phyloP scores from a whole-genome alignment of 37 sponge, comb jelly and placozoan genomes.

The Aplysina aerophoba region DNA sequence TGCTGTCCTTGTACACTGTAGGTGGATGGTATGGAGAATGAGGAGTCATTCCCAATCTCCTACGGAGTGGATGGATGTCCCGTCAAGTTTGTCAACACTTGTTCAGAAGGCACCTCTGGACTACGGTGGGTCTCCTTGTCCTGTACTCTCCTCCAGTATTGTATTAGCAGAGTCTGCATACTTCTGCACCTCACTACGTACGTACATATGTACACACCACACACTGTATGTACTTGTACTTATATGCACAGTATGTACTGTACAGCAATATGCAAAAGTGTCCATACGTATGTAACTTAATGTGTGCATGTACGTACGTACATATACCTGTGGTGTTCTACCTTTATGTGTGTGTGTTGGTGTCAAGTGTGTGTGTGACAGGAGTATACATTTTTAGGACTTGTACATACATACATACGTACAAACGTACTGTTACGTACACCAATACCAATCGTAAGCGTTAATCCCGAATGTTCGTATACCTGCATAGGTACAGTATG shows the following conservation, averaged over 20 bases:
- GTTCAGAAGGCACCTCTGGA: conserved; percentile 37
- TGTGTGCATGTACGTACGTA: no score
- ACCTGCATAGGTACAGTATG: no score
- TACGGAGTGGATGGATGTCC: conserved; percentile 68
- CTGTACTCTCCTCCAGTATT: not conserved
- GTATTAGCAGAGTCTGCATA: not conserved
- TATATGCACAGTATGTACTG: no score
- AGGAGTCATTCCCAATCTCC: conserved; percentile 38
- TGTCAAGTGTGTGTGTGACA: not conserved
- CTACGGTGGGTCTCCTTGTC: conserved; percentile 44
- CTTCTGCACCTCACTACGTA: not conserved
- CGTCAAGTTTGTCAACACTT: conserved; percentile 63
- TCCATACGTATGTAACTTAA: no score
- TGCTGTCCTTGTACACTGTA: not conserved
- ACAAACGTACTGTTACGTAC: no score
- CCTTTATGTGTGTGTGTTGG: not conserved
- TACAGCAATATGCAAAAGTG: no score
- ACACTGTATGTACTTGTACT: no score
- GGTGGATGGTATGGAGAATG: conserved; percentile 60
- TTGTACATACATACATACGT: no score
- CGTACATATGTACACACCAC: not conserved
- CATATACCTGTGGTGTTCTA: not conserved
- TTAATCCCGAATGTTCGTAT: no score
- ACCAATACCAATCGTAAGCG: no score
- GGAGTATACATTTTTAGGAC: not conserved